A percentile compares a stretch with the other conserved stretches of the same genome.
phyloP scores from a whole-genome alignment of 2,888 invertebrate genomes.

The Gordius sp. region DNA sequence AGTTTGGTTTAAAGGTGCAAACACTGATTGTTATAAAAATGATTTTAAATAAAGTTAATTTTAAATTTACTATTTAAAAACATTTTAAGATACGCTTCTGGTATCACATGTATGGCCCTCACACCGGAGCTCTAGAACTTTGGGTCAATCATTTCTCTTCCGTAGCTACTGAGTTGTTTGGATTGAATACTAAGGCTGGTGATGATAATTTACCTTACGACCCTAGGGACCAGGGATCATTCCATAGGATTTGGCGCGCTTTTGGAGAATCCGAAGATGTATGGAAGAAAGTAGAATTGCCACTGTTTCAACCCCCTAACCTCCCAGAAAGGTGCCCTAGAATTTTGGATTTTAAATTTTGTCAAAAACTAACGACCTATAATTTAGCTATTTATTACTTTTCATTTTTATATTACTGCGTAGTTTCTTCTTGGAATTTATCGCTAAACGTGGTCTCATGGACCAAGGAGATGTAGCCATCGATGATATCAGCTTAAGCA shows the following conservation, averaged over 20 bases:
- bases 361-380: too few species aligned
- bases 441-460: not conserved
- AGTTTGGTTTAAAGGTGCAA: not conserved
- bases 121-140: constrained; percentile 6
- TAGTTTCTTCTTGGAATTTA: constrained; percentile 11
- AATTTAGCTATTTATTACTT: too few species aligned
- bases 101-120: constrained; percentile 14
- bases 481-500: constrained; percentile 19
- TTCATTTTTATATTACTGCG: constrained; percentile 1
- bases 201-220: not conserved
- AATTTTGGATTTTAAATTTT: too few species aligned
- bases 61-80: constrained; percentile 1
- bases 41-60: not conserved
- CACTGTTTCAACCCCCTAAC: not conserved
- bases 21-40: not conserved
- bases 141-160: not conserved
- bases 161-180: not conserved
- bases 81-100: constrained; percentile 13
- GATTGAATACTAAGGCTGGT: too few species aligned
- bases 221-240: not conserved
- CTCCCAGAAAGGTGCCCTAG: not conserved
- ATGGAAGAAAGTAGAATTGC: constrained; percentile 10
- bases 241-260: not conserved
- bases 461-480: constrained; percentile 18
- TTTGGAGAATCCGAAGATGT: not conserved